Evolutionary conservation across 2,113 vertebrate species (phyloP), one percentile per base, ranked within the genome.

Genomic region (Embiotoca jacksoni): DNA sequence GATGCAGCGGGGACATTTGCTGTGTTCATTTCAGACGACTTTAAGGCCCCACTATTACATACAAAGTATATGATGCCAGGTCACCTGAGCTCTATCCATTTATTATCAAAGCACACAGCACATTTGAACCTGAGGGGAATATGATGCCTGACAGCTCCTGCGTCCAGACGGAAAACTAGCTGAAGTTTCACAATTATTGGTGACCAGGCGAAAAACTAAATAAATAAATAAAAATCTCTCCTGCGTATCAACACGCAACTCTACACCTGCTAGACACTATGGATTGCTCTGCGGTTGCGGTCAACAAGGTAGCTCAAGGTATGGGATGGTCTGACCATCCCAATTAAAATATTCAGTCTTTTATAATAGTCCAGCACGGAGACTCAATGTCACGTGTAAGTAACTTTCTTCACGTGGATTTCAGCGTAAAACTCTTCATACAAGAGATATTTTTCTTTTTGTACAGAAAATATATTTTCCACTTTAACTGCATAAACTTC

Each of bases 151-250:
- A 85, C 90, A 91, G 83, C 83, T 84, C 74, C 85, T 68, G 55
- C 89, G 91, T 91, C 89, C 83, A 84, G 88, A 80, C 86, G 78
- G 81, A 81, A 71, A 91, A 92, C 67, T 68, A 78, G 93, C 93
- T 93, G 91, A 94, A 89, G 88, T 90, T 93, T 93, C 90, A 91
- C 79, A 93, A 92, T 92, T 92, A 92, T 87, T 91, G 92, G 86
- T 92, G 92, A 92, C 85, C 78, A 66, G 72, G 92, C 91, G 80
- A 91, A 93, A 23, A 91, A 69, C 10, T 14, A 87, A 88, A 91
- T 90, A 91, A 90, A 89, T 89, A 91, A 91, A 89, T 84, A 89
- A 83, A 91, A 89, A 87, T 84, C 71, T 74, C 71, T 72, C 75
- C 80, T 61, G 81, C 66, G 76, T 77, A 86, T 80, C 82, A 84